A percentile compares a stretch with the other conserved stretches of the same genome.
Evolutionary conservation across 2,113 vertebrate genomes (phyloP).

Genomic region (Anser cygnoides): DNA sequence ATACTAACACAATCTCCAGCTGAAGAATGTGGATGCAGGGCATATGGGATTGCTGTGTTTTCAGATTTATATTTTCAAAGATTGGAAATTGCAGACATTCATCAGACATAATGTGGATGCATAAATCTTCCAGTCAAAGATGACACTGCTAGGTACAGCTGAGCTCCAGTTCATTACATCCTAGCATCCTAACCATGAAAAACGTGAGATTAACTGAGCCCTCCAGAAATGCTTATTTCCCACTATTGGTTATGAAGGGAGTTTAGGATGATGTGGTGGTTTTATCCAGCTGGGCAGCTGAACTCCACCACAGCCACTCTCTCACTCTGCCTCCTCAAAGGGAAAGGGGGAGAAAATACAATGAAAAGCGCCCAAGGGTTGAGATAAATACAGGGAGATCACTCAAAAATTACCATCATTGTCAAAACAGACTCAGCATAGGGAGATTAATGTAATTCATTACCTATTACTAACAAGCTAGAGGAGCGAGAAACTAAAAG

Average conservation of each 20-base stretch:
- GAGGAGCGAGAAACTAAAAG: too few species aligned
- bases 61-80: slow-evolving; percentile 7
- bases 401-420: too few species aligned
- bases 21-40: not conserved
- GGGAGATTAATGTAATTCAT: too few species aligned
- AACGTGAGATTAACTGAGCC: not conserved
- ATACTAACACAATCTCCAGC: not conserved
- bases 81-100: not conserved
- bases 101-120: not conserved
- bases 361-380: too few species aligned
- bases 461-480: too few species aligned
- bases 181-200: slow-evolving; percentile 10
- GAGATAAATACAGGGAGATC: too few species aligned
- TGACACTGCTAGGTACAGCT: not conserved
- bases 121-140: slow-evolving; percentile 33
- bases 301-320: too few species aligned
- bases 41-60: not conserved
- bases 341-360: too few species aligned
- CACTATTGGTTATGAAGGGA: not conserved
- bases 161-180: not conserved
- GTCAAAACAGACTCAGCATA: too few species aligned
- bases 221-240: not conserved
- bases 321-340: too few species aligned
- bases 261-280: not conserved
- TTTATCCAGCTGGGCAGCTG: too few species aligned